These are phyloP conservation scores for Hemichromis elongatus DNA, from an alignment of 2,113 vertebrate genomes.

Conservation along the genomic window DNA sequence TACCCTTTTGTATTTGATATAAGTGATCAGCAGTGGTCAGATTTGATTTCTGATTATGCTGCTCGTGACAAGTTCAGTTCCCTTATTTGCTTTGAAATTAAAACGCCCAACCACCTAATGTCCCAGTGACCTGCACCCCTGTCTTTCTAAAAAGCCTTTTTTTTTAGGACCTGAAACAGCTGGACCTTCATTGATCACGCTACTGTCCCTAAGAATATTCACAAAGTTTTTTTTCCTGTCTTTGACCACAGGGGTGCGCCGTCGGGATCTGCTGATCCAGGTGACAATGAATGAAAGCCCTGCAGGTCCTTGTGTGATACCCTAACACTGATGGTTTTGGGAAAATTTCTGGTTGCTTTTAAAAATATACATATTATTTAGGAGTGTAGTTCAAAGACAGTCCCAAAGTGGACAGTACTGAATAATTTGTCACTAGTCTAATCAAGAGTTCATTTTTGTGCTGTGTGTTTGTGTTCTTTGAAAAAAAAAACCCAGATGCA, in stretches of 20 bases:
- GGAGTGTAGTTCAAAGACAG: not conserved
- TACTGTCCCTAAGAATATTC: not conserved
- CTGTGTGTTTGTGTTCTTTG: not conserved
- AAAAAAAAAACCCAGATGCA: not conserved
- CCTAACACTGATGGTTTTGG: not conserved
- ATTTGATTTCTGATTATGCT: not conserved
- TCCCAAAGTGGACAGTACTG: not conserved
- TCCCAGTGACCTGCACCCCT: not conserved
- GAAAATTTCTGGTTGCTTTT: constrained; percentile 2
- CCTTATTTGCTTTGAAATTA: not conserved
- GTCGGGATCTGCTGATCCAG: constrained; percentile 27
- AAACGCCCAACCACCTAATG: not conserved
- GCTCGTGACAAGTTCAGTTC: not conserved
- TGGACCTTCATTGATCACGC: not conserved
- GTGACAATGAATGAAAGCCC: not conserved
- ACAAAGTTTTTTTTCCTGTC: not conserved
- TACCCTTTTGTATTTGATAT: not conserved
- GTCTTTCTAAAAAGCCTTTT: not conserved
- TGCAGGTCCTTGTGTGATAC: not conserved
- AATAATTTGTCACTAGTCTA: not conserved
- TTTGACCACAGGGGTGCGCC: constrained; percentile 49
- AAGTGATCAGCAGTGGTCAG: too few species aligned
- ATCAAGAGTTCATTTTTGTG: not conserved
- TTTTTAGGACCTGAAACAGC: not conserved
- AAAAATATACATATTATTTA: not conserved